These are phyloP conservation scores for Muscicapa adusta DNA, from an alignment of 2,113 vertebrate genomes.

Conservation along the genomic window DNA sequence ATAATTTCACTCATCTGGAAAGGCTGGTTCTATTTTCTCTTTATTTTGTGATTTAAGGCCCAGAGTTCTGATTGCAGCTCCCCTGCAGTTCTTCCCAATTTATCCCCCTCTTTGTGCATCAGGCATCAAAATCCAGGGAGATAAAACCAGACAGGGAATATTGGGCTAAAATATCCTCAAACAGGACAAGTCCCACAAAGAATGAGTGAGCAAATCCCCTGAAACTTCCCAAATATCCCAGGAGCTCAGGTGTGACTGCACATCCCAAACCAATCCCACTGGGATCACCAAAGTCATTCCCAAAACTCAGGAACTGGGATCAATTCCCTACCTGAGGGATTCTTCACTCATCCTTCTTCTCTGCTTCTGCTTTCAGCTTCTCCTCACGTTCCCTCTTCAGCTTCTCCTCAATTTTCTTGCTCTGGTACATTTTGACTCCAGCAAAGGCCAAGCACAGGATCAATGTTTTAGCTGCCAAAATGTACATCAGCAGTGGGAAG, in stretches of 20 bases:
- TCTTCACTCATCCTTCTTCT: constrained; percentile 81
- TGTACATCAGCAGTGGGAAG: constrained; percentile 89
- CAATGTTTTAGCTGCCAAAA: constrained; percentile 90
- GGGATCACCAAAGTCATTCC: neutral
- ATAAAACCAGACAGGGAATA: neutral
- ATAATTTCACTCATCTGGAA: neutral
- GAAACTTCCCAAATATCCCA: neutral
- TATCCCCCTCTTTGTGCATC: neutral
- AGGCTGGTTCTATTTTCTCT: neutral
- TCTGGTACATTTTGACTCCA: constrained; percentile 89
- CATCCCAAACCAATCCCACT: neutral
- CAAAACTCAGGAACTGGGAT: neutral
- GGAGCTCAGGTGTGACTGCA: neutral
- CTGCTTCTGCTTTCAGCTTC: constrained; percentile 40
- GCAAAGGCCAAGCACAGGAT: constrained; percentile 90
- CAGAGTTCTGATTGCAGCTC: neutral
- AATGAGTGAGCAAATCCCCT: neutral
- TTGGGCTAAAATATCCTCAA: neutral
- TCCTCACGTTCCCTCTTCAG: constrained; percentile 70
- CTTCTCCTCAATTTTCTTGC: constrained; percentile 75
- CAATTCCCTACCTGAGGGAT: neutral
- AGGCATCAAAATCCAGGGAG: neutral
- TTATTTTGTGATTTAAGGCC: neutral
- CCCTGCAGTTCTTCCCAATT: neutral
- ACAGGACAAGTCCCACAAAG: neutral